Base-by-base conservation (phyloP, 2,888 invertebrate species). In the Syrista parreyssii region DNA sequence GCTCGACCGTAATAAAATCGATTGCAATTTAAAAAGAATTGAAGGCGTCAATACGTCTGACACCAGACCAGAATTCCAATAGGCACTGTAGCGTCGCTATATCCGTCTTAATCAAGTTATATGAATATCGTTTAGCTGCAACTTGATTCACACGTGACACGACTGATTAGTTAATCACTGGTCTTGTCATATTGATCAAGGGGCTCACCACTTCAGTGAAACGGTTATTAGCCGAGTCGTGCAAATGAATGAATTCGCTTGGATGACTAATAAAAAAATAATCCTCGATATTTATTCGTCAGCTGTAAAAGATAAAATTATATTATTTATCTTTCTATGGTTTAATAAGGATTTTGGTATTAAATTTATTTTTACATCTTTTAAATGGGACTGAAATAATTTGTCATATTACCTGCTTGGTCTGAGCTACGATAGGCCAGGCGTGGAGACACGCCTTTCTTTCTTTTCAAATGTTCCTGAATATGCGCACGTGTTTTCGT, bases 391-490 rank as follows among this genome's bases (percentile, higher is more conserved):
- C 6, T 55, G 6, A 55, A 15, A 55, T 23, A 23, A 23, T 55
- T 23, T 55, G 9, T 55, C 1, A 1, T 15, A 55, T 2, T 23
- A 9, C 55, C 55, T 55, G 23, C 2, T 23, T 6, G 23, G 2
- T 23, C 23, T 32, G 3, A 30, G 9, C 30, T 32, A 11, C 3
- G 30, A 71, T 71, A 30, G 71, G 11, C 33, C 71, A 34, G 71
- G 71, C 71, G 33, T 71, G 71, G 71, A 71, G 71, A 71, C 71
- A 71, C 71, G 30, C 71, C 55, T 23, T 15, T 55, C 55, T 55
- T 55, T 55, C 55, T 55, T 55, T 55, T 55, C 23, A 55, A 55
- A 55, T 55, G 23, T 9, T 55, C 23, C 23, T 55, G 23, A 55
- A 55, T 55, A 55, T 0, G 23, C 9, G 15, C 15, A 71, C 32